phyloP scores from a whole-genome alignment of 1,140 invertebrate genomes.

The Formica selysi region DNA sequence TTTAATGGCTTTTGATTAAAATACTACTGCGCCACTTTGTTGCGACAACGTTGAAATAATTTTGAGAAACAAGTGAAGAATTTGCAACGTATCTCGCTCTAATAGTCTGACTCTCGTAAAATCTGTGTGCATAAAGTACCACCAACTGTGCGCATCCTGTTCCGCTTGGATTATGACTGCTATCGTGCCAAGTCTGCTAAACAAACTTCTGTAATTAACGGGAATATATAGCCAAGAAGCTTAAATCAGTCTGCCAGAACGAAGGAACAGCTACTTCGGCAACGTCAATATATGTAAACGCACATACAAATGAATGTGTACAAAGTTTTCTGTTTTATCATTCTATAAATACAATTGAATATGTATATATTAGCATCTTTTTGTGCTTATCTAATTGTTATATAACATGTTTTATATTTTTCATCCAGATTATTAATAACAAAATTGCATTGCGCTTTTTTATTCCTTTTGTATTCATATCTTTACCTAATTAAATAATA shows the following conservation, averaged over 20 bases:
- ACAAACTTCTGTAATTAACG: constrained; percentile 64
- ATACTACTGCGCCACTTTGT: neutral
- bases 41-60: constrained; percentile 2
- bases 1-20: neutral
- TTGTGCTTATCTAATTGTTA: too few species aligned
- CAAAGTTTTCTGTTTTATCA: neutral
- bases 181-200: constrained; percentile 59
- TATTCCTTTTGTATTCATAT: neutral
- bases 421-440: neutral
- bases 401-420: neutral
- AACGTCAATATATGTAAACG: constrained; percentile 42
- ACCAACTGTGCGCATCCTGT: constrained; percentile 50
- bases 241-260: constrained; percentile 53
- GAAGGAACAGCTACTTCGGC: constrained; percentile 27
- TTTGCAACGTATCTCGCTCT: constrained; percentile 36
- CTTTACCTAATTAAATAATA: neutral
- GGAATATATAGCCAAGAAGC: constrained; percentile 47
- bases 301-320: neutral
- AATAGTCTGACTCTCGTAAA: constrained; percentile 44
- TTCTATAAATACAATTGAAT: neutral
- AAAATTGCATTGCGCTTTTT: neutral
- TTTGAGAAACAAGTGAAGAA: constrained; percentile 19
- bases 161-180: constrained; percentile 61
- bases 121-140: constrained; percentile 53
- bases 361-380: neutral